Conservation (phyloP, 2,797 vertebrate species). For the Sorex maritimensis region DNA sequence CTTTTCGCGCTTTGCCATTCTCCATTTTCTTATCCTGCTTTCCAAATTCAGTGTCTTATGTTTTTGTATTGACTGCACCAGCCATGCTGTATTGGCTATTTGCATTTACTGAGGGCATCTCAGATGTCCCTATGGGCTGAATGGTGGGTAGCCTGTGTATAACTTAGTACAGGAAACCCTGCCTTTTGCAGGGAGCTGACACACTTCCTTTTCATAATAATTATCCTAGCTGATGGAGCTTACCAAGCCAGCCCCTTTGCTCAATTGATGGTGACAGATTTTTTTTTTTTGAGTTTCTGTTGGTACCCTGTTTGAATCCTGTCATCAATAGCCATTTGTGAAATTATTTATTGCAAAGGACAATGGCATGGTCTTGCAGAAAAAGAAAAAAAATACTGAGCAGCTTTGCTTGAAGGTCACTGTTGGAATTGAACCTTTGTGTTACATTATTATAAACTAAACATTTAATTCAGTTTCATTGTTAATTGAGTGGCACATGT, state of each 20-base stretch:
- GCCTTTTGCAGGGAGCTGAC: conserved; percentile 61
- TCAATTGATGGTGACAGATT: conserved; percentile 68
- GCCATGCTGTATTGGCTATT: conserved; percentile 19
- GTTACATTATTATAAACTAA: conserved; percentile 74
- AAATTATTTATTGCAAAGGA: conserved; percentile 82
- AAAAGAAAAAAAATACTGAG: conserved; percentile 75
- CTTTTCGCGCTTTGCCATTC: background rate
- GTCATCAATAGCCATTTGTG: conserved; percentile 76
- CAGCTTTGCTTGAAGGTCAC: conserved; percentile 75
- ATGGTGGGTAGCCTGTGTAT: conserved; percentile 8
- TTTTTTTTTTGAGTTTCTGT: conserved; percentile 66
- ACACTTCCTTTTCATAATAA: conserved; percentile 76
- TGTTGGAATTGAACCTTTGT: conserved; percentile 74
- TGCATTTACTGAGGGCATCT: conserved; percentile 57
- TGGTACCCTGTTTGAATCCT: conserved; percentile 78
- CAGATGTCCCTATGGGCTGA: conserved; percentile 49
- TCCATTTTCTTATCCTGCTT: conserved; percentile 54
- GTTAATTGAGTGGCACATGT: conserved; percentile 73
- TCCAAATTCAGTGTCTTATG: conserved; percentile 56
- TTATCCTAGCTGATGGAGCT: conserved; percentile 78
- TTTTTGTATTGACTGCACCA: background rate
- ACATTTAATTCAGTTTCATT: conserved; percentile 78
- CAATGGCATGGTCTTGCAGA: conserved; percentile 66
- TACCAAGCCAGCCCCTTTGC: conserved; percentile 56
- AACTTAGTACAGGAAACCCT: conserved; percentile 59